Evolutionary conservation across 2,113 vertebrate genomes (phyloP), one percentile per base, ranked within the genome.

Genomic region (Antidorcas marsupialis): DNA sequence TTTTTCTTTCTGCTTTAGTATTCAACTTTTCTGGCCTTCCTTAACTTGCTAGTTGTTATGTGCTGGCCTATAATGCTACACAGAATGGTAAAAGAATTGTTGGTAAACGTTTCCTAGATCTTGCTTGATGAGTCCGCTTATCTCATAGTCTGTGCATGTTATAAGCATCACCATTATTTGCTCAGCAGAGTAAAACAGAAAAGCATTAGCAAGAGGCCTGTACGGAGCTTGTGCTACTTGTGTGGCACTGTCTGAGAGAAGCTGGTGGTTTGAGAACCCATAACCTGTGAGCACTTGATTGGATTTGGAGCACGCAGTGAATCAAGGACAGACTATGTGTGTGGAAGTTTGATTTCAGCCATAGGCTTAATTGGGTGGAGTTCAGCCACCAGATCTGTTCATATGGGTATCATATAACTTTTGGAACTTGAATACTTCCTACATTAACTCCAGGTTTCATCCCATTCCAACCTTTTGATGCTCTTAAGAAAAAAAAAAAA

Each of bases 361-460:
- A 87, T 47, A 87, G 52, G n/a, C 64, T 95, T 93, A 87, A 36
- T 47, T 79, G 21, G 92, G 50, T 94, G 30, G 55, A 15, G 3
- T 89, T 91, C 8, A 95, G 47, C 15, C 36, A 78, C 85, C 53
- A 91, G 13, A 95, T 94, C 88, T 89, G 23, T 79, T 97, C 83
- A 52, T 93, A 47, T 62, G 47, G 33, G 55, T 88, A 59, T 87
- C 47, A 19, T 64, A n/a, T 62, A 93, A 89, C n/a, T 87, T 81
- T 95, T 95, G 67, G 89, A 93, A 97, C 64, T 85, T 94, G 60
- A 97, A 30, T 86, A 94, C 67, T 94, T 94, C 60, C 62, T 83
- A 45, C 47, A 19, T 91, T 92, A 85, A 90, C 39, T 88, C 59
- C 13, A 91, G 15, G 36, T 91, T 97, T 98, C 47, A 91, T 95